A percentile compares a stretch with the other conserved stretches of the same genome.
Conservation (phyloP, 2,888 invertebrate species). For the Erannis defoliaria region DNA sequence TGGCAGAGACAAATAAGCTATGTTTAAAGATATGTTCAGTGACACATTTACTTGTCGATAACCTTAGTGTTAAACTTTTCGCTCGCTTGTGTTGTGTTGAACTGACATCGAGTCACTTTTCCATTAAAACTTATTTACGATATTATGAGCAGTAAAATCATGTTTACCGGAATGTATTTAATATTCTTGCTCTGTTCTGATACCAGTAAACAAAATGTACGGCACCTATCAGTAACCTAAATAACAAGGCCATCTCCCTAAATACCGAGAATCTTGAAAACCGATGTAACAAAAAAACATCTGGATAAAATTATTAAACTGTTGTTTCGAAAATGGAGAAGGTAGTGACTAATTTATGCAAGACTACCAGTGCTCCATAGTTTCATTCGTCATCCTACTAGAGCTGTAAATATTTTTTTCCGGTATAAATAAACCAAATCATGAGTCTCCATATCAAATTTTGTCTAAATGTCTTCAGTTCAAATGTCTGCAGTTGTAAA, state of each 20-base stretch:
- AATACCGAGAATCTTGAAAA: not conserved
- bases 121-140: constrained; percentile 5
- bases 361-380: not conserved
- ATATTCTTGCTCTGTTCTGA: constrained; percentile 7
- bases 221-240: constrained; percentile 13
- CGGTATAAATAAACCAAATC: too few species aligned
- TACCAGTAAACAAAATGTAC: constrained; percentile 15
- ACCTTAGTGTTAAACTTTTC: constrained; percentile 10
- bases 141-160: constrained; percentile 3
- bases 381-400: too few species aligned
- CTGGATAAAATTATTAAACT: not conserved
- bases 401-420: too few species aligned
- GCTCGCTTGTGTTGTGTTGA: too few species aligned
- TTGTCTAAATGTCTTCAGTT: too few species aligned
- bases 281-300: not conserved
- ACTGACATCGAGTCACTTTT: constrained; percentile 10
- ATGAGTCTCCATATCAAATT: too few species aligned
- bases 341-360: not conserved
- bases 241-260: constrained; percentile 6
- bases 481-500: too few species aligned
- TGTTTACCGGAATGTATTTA: constrained; percentile 11
- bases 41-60: constrained; percentile 13
- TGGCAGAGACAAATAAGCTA: not conserved
- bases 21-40: not conserved
- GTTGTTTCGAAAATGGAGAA: not conserved